A percentile compares a stretch with the other conserved stretches of the same genome.
phyloP scores from a whole-genome alignment of 2,888 invertebrate species.

The Steinernema hermaphroditum region DNA sequence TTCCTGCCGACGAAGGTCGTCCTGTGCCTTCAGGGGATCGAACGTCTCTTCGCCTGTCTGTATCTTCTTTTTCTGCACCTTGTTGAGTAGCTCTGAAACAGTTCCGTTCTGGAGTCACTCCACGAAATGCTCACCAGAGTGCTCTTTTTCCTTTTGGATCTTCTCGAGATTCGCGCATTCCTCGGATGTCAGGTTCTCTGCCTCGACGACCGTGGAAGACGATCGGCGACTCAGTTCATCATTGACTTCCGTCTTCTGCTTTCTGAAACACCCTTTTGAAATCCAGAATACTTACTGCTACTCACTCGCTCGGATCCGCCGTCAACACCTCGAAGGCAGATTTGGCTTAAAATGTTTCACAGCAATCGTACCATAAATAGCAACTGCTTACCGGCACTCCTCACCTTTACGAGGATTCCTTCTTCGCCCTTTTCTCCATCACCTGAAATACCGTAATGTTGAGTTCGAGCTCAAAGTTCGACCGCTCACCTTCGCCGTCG shows the following conservation, averaged over 20 bases:
- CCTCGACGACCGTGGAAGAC: not conserved
- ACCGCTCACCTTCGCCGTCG: too few species aligned
- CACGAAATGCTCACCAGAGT: slow-evolving; percentile 4
- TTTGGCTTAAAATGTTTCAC: not conserved
- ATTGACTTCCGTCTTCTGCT: not conserved
- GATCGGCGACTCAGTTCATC: not conserved
- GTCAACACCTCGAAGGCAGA: not conserved
- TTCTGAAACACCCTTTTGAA: too few species aligned
- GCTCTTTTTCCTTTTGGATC: slow-evolving; percentile 4
- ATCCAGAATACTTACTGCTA: too few species aligned
- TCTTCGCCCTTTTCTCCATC: not conserved
- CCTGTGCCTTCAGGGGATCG: not conserved
- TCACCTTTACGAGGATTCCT: not conserved
- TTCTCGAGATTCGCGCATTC: not conserved
- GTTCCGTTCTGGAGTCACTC: too few species aligned
- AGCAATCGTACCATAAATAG: not conserved
- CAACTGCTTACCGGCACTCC: not conserved
- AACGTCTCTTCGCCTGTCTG: not conserved
- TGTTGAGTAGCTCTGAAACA: slow-evolving; percentile 8
- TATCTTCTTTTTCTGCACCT: slow-evolving; percentile 12
- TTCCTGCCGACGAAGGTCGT: slow-evolving; percentile 2
- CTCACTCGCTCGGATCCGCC: not conserved
- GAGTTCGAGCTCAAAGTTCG: too few species aligned
- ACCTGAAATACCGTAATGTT: not conserved
- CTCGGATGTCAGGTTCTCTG: not conserved